Conservation (phyloP, 2,113 vertebrate genomes). For the Misgurnus anguillicaudatus region DNA sequence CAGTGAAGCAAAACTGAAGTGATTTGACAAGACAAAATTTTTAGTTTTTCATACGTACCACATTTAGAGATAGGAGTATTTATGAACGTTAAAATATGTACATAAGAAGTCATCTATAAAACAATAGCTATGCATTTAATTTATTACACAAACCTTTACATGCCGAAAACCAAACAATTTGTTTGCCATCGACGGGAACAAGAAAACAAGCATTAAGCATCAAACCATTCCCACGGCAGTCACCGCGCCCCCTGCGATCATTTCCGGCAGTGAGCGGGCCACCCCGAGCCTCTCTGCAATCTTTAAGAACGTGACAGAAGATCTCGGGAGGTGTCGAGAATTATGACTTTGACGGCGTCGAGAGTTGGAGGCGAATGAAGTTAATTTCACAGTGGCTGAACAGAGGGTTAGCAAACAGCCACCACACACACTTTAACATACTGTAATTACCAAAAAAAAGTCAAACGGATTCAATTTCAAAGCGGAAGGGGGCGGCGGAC, state of each 20-base stretch:
- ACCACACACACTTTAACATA: conserved; percentile 68
- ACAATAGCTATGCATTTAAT: background rate
- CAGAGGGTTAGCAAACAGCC: conserved; percentile 68
- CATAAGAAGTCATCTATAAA: background rate
- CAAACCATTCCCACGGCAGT: background rate
- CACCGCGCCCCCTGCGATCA: conserved; percentile 32
- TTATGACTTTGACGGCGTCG: conserved; percentile 65
- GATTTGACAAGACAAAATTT: background rate
- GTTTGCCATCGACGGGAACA: conserved; percentile 16
- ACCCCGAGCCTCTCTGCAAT: conserved; percentile 33
- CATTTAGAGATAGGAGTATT: background rate
- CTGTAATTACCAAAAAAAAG: conserved; percentile 68
- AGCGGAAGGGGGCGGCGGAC: conserved; percentile 10
- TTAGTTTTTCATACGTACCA: too few species aligned
- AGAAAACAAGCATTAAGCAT: conserved; percentile 42
- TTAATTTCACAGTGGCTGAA: conserved; percentile 85
- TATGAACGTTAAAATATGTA: background rate
- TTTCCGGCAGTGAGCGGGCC: conserved; percentile 29
- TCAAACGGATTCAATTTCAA: conserved; percentile 62
- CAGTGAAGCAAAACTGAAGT: background rate
- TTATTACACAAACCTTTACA: too few species aligned
- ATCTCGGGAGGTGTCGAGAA: conserved; percentile 52
- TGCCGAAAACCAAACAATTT: background rate
- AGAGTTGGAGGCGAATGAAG: conserved; percentile 68
- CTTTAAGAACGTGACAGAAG: conserved; percentile 53